Base-by-base conservation (phyloP, 2,113 vertebrate genomes). In the Melanerpes aurifrons region DNA sequence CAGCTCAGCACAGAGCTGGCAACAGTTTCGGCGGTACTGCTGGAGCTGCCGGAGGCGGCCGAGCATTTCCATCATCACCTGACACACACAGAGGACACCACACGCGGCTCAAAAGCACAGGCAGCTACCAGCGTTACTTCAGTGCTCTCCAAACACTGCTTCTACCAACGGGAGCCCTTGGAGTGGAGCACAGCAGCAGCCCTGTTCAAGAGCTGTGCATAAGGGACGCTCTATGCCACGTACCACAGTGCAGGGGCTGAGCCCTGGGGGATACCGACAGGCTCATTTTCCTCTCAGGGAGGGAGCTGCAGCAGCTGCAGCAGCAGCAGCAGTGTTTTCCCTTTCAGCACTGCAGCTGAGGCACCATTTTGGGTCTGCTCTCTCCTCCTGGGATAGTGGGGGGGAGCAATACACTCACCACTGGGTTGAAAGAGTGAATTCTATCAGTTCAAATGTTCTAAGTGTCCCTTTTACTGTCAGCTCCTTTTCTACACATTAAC, bases 131-230 rank as follows among this genome's bases (percentile, higher is more conserved):
- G 57, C 54, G 53, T 62, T 68, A 59, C 31, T 87, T 71, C 69
- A 92, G 89, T 29, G 3, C 8, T 64, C 89, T 29, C 68, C 3
- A 61, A 43, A 74, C 3, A 15, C 57, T 43, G n/a, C 32, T 69
- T 53, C 86, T 53, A 64, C 32, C 80, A 37, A 29, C 2, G 25
- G 40, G 40, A 15, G 19, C 21, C 1, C 6, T 1, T 2, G 71
- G 66, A 87, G 72, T 0, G 10, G 62, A 92, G 91, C 94, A 95
- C 87, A 94, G 93, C 37, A 59, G 22, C 4, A 19, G 79, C 89
- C 91, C 95, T 95, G 94, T 95, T 80, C 45, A 3, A 66, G 73
- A 10, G 7, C 43, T 18, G n/a, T 20, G 67, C 79, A 95, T 92
- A 92, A 96, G 94, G 82, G 54, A 53, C 1, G 5, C 87, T 92